Evolutionary conservation across 92 coral and sea anemone genomes (phyloP).

Genomic region (Palythoa grandis): DNA sequence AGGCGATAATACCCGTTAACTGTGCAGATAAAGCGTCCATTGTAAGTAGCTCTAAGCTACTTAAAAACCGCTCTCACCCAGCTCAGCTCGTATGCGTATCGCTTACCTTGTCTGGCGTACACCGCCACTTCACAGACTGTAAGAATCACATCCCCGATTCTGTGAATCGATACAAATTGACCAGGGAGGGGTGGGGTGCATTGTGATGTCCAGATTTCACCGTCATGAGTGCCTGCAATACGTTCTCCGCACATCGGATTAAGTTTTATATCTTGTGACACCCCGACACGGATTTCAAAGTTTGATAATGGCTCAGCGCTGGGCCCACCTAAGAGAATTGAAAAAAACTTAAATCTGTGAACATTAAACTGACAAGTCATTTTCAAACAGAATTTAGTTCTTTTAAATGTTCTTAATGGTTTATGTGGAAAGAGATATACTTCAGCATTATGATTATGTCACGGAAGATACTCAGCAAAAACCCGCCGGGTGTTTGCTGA

Average conservation of each 20-base stretch:
- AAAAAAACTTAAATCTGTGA: background rate
- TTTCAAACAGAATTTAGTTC: too few relatives aligned
- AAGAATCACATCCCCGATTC: constrained; percentile 63
- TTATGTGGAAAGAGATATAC: too few relatives aligned
- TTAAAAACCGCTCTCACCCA: background rate
- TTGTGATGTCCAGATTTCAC: constrained; percentile 83
- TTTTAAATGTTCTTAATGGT: too few relatives aligned
- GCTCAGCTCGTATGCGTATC: background rate
- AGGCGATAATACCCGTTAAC: background rate
- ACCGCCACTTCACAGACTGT: constrained; percentile 83
- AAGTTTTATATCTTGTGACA: constrained; percentile 53
- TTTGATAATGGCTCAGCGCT: constrained; percentile 60
- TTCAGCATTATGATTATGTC: too few relatives aligned
- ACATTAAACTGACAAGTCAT: too few relatives aligned
- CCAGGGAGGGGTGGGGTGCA: constrained; percentile 80
- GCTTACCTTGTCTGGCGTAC: constrained; percentile 71
- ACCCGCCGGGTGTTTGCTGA: too few relatives aligned
- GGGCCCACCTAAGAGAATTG: constrained; percentile 32
- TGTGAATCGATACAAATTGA: constrained; percentile 70
- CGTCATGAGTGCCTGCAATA: constrained; percentile 59
- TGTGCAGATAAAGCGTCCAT: too few relatives aligned
- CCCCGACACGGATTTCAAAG: constrained; percentile 77
- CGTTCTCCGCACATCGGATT: constrained; percentile 89
- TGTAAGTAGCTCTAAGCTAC: too few relatives aligned
- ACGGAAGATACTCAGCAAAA: too few relatives aligned